Conservation (phyloP, 2,797 vertebrate genomes). For the Pristis pectinata region DNA sequence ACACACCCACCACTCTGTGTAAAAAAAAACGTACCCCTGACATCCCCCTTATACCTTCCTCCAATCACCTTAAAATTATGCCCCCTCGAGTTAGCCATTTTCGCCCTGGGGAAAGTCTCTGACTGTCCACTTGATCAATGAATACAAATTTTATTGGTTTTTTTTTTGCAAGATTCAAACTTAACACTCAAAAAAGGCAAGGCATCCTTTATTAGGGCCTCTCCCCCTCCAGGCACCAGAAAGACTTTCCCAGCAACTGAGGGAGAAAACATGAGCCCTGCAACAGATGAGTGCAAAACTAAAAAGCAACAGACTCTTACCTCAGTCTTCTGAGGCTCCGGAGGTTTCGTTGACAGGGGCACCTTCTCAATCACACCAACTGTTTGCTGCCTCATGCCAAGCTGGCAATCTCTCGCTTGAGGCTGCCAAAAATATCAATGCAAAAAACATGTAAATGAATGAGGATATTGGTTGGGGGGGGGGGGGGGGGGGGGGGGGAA, state of each 20-base stretch:
- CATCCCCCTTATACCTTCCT: too few relatives aligned
- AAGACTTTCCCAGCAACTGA: not conserved
- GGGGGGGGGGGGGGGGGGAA: too few relatives aligned
- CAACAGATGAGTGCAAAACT: not conserved
- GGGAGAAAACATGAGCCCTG: not conserved
- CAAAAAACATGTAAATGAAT: not conserved
- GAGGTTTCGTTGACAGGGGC: too few relatives aligned
- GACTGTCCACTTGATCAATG: too few relatives aligned
- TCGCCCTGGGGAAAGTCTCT: too few relatives aligned
- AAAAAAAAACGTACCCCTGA: too few relatives aligned
- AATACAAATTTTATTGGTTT: too few relatives aligned
- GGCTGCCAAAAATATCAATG: not conserved
- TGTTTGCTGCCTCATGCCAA: not conserved
- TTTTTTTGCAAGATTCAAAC: not conserved
- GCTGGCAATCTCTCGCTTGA: not conserved
- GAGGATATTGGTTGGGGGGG: too few relatives aligned
- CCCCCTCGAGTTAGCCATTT: too few relatives aligned
- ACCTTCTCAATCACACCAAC: not conserved
- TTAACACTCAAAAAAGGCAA: not conserved
- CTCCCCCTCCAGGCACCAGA: not conserved
- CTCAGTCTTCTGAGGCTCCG: not conserved
- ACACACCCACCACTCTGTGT: too few relatives aligned
- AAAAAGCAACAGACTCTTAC: not conserved
- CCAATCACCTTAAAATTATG: too few relatives aligned
- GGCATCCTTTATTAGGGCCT: too few relatives aligned